phyloP scores from a whole-genome alignment of 2,797 vertebrate species.

The Squalus acanthias region DNA sequence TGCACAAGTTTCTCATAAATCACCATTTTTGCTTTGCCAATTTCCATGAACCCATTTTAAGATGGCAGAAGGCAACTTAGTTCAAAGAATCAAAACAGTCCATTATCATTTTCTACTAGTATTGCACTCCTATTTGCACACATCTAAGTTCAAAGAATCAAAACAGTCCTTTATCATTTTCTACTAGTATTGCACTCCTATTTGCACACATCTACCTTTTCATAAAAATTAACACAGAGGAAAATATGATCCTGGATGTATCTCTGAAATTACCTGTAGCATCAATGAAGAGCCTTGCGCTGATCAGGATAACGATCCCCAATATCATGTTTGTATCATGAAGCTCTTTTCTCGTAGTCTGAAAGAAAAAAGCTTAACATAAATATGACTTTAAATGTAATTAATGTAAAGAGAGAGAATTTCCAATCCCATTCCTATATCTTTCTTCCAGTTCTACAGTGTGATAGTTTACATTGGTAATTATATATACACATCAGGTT shows the following conservation, averaged over 20 bases:
- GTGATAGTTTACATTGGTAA: neutral
- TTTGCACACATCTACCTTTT: neutral
- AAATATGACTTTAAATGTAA: neutral
- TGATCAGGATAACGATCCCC: constrained; percentile 15
- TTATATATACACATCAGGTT: neutral
- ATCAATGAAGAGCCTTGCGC: neutral
- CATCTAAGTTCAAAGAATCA: neutral
- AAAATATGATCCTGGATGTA: neutral
- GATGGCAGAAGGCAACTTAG: neutral
- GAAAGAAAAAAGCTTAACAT: neutral
- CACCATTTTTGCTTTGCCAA: neutral
- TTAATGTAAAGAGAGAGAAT: neutral
- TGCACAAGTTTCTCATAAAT: neutral
- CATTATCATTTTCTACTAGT: neutral
- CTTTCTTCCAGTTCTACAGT: neutral
- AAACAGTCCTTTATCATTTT: neutral
- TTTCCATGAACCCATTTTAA: neutral
- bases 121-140: neutral
- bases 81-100: neutral
- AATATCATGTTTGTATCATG: constrained; percentile 17
- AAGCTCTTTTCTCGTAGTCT: neutral
- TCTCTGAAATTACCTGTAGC: neutral
- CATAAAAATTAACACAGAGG: neutral
- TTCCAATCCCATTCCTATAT: neutral
- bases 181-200: neutral